These are phyloP conservation scores for Eueides isabella DNA, from an alignment of 1,140 invertebrate species.

Conservation along the genomic window DNA sequence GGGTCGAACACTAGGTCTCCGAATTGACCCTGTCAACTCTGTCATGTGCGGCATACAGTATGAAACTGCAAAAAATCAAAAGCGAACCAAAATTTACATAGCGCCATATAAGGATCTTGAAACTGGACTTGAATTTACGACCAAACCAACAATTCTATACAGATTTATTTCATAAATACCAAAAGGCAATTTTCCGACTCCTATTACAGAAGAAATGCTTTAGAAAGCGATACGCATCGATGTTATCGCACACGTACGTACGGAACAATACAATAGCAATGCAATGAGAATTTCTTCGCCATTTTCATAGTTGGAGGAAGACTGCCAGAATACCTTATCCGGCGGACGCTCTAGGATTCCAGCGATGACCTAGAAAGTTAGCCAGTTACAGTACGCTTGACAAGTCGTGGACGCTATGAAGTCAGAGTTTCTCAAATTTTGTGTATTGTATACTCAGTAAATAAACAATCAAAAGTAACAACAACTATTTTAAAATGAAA, in stretches of 20 bases:
- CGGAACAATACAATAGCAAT: conserved; percentile 25
- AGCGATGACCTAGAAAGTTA: conserved; percentile 37
- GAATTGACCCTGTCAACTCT: too few species aligned
- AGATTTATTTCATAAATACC: background rate
- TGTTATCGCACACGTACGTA: background rate
- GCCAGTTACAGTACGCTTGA: background rate
- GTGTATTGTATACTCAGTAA: too few species aligned
- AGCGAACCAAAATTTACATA: too few species aligned
- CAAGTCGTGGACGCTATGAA: too few species aligned
- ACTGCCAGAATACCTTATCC: conserved; percentile 31
- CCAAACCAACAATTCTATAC: background rate
- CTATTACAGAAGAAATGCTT: conserved; percentile 3
- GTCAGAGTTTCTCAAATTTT: too few species aligned
- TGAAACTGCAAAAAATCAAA: too few species aligned
- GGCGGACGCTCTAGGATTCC: conserved; percentile 31
- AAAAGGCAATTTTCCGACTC: background rate
- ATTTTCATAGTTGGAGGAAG: conserved; percentile 18
- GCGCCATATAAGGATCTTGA: too few species aligned
- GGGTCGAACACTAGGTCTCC: too few species aligned
- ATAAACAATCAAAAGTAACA: too few species aligned
- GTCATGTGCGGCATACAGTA: too few species aligned
- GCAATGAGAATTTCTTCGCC: conserved; percentile 22
- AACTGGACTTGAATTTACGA: background rate
- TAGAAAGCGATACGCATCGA: background rate
- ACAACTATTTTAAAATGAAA: too few species aligned